A percentile compares a stretch with the other conserved stretches of the same genome.
phyloP scores from a whole-genome alignment of 2,888 invertebrate genomes.

The Ceratothoa steindachneri region DNA sequence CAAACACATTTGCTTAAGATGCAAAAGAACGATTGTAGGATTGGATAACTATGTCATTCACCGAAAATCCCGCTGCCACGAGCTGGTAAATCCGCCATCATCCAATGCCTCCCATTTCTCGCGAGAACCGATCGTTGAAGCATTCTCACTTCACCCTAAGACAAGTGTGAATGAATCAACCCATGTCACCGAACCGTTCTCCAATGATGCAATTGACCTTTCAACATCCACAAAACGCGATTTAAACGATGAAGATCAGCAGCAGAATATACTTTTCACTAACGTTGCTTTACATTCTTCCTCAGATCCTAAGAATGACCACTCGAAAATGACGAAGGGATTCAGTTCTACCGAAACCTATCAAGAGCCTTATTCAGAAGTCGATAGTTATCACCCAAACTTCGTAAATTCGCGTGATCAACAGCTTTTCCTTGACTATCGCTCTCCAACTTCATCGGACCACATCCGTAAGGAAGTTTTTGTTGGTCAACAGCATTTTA shows the following conservation, averaged over 20 bases:
- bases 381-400: not conserved
- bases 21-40: conserved; percentile 74
- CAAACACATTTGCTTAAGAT: conserved; percentile 81
- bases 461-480: not conserved
- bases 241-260: not conserved
- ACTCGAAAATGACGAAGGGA: not conserved
- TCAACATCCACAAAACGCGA: not conserved
- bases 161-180: not conserved
- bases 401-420: not conserved
- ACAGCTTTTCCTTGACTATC: not conserved
- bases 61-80: conserved; percentile 56
- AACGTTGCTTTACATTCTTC: not conserved
- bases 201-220: not conserved
- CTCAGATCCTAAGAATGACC: not conserved
- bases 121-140: not conserved
- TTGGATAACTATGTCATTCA: conserved; percentile 82
- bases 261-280: not conserved
- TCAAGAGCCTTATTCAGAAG: not conserved
- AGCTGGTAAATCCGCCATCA: not conserved
- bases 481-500: not conserved
- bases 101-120: not conserved
- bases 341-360: not conserved
- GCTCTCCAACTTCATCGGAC: not conserved
- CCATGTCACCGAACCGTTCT: not conserved
- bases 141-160: not conserved